Base-by-base conservation (phyloP, 2,888 invertebrate genomes). In the Himalopsyche japonica region DNA sequence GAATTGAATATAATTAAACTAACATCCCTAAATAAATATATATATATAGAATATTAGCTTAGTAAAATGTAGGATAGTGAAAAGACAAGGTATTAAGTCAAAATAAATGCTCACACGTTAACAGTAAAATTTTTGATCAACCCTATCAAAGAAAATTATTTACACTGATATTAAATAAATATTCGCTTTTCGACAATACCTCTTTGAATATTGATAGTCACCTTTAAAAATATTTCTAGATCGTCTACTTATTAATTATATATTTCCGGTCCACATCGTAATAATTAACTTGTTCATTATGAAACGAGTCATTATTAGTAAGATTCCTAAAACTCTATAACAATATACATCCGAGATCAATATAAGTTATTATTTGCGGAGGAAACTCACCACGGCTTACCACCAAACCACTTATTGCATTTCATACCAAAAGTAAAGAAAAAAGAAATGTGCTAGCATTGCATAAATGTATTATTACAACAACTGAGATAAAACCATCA, bases 321-420 rank as follows among this genome's bases (percentile, higher is more conserved):
- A 70, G 70, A 70, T 70, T 70, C 30, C 70, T 70, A 70, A 70
- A 70, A 76, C 47, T 30, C 30, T 43, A 32, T n/a, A 30, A 30
- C 77, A 82, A 82, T 20, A 49, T 57, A 80, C 76, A 83, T 32
- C 57, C 80, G 83, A 83, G 83, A 83, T 83, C 83, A 83, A 83
- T 80, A 20, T 76, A 80, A 76, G 48, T 83, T 57, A 80, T 47
- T 80, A 70, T 70, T 27, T 30, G 76, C 80, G 48, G 7, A 37
- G 47, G 80, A 24, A 76, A 43, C 30, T 80, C 83, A 79, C 76
- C 80, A 34, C 76, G 76, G 76, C 64, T 10, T 15, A 79, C 43
- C 43, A 43, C 43, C 43, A 43, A 43, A 43, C 43, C 12, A 43
- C 12, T 15, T 3, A 43, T 43, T 43, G 15, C 15, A 15, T 43